phyloP scores from a whole-genome alignment of 2,888 invertebrate species.

The Altica lythri region DNA sequence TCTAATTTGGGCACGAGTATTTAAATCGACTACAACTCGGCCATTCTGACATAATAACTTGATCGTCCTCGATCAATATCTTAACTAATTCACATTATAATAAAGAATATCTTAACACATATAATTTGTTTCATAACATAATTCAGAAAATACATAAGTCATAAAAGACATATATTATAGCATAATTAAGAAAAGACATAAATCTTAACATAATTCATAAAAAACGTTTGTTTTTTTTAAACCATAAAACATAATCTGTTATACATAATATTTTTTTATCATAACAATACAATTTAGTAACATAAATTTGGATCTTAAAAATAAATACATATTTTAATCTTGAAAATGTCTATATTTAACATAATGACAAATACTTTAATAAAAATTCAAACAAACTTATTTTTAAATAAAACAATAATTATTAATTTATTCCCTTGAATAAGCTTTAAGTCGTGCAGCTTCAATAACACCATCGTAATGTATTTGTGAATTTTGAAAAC shows the following conservation, averaged over 20 bases:
- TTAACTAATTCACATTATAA: background rate
- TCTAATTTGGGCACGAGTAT: too few species aligned
- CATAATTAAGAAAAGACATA: background rate
- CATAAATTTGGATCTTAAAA: background rate
- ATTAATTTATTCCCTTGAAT: background rate
- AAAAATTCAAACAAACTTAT: background rate
- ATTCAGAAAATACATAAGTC: background rate
- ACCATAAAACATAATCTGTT: background rate
- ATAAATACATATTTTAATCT: too few species aligned
- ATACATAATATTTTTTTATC: background rate
- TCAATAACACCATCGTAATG: conserved; percentile 11
- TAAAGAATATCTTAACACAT: background rate
- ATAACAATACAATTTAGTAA: background rate
- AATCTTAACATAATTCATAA: background rate
- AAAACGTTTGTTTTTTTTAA: too few species aligned
- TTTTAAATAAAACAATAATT: background rate
- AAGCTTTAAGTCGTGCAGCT: background rate
- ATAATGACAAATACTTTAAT: too few species aligned
- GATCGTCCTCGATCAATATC: conserved; percentile 7
- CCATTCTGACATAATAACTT: conserved; percentile 6
- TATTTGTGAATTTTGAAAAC: conserved; percentile 14
- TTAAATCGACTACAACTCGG: conserved; percentile 12
- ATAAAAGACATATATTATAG: background rate
- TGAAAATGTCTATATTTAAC: too few species aligned
- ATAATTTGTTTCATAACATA: background rate